These are phyloP conservation scores for Standfussiana lucernea DNA, from an alignment of 2,888 invertebrate species.

Conservation along the genomic window DNA sequence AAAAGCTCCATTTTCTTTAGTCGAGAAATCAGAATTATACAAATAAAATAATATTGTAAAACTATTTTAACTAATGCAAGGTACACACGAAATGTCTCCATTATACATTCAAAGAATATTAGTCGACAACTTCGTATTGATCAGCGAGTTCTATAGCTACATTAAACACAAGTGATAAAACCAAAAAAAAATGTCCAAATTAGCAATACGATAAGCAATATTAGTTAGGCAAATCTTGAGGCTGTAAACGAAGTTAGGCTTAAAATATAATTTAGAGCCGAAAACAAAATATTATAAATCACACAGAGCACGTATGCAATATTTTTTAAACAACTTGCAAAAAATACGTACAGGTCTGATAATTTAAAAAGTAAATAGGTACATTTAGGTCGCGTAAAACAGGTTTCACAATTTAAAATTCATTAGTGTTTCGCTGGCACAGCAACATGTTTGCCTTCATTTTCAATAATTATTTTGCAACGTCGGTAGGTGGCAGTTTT, in stretches of 20 bases:
- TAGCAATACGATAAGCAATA: constrained; percentile 69
- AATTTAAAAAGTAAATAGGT: constrained; percentile 4
- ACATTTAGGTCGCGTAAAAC: constrained; percentile 21
- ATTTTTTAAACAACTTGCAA: constrained; percentile 34
- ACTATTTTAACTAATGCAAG: constrained; percentile 51
- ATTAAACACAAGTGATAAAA: constrained; percentile 63
- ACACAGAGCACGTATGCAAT: constrained; percentile 1
- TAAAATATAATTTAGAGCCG: constrained; percentile 24
- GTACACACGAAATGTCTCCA: constrained; percentile 52
- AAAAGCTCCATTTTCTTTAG: constrained; percentile 37
- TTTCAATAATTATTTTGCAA: constrained; percentile 34
- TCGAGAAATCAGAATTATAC: constrained; percentile 67
- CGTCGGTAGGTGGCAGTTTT: constrained; percentile 10
- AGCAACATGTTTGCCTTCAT: constrained; percentile 9
- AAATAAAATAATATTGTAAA: constrained; percentile 71
- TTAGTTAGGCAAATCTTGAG: constrained; percentile 48
- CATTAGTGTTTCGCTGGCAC: constrained; percentile 23
- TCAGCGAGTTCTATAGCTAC: constrained; percentile 47
- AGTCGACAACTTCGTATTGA: constrained; percentile 44
- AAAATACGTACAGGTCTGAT: background rate
- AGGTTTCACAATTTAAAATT: constrained; percentile 25
- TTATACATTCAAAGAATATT: constrained; percentile 46
- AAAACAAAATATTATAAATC: background rate
- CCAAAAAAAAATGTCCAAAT: constrained; percentile 65
- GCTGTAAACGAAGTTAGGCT: constrained; percentile 63